These are phyloP conservation scores for Lutjanus erythropterus DNA, from an alignment of 2,113 vertebrate genomes.

Conservation along the genomic window DNA sequence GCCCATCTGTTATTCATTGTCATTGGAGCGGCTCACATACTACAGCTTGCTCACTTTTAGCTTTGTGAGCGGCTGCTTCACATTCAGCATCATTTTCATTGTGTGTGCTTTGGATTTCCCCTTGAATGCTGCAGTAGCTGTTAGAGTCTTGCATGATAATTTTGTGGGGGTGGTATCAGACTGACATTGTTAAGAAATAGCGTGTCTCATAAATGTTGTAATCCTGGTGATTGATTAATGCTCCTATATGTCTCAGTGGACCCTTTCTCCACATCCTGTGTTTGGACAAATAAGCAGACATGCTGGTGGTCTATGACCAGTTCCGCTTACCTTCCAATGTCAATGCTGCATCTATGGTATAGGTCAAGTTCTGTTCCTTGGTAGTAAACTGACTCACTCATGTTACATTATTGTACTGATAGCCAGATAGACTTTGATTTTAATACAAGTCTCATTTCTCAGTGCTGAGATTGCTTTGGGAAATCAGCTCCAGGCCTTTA, in stretches of 20 bases:
- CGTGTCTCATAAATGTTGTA: constrained; percentile 33
- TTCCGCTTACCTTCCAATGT: background rate
- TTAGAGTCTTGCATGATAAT: constrained; percentile 9
- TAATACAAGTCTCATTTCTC: constrained; percentile 4
- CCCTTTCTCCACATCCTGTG: constrained; percentile 53
- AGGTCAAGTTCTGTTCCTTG: background rate
- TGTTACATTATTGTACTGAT: background rate
- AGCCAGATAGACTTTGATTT: constrained; percentile 12
- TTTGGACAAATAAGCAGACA: constrained; percentile 48
- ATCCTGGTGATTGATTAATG: constrained; percentile 49
- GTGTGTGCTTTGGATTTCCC: constrained; percentile 28
- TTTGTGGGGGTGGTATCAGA: constrained; percentile 23
- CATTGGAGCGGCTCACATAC: constrained; percentile 29
- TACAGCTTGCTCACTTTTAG: constrained; percentile 9
- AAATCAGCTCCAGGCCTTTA: constrained; percentile 32
- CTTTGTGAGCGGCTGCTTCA: constrained; percentile 32
- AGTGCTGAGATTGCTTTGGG: constrained; percentile 23
- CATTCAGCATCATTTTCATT: constrained; percentile 10
- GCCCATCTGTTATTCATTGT: constrained; percentile 72
- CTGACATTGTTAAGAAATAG: constrained; percentile 35
- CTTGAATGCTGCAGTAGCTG: constrained; percentile 38
- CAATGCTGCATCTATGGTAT: background rate
- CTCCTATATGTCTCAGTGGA: constrained; percentile 27
- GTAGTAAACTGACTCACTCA: background rate
- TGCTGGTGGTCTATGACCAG: constrained; percentile 3